A percentile compares a stretch with the other conserved stretches of the same genome.
These are phyloP conservation scores for Athetis lepigone DNA, from an alignment of 2,888 invertebrate species.

Conservation along the genomic window DNA sequence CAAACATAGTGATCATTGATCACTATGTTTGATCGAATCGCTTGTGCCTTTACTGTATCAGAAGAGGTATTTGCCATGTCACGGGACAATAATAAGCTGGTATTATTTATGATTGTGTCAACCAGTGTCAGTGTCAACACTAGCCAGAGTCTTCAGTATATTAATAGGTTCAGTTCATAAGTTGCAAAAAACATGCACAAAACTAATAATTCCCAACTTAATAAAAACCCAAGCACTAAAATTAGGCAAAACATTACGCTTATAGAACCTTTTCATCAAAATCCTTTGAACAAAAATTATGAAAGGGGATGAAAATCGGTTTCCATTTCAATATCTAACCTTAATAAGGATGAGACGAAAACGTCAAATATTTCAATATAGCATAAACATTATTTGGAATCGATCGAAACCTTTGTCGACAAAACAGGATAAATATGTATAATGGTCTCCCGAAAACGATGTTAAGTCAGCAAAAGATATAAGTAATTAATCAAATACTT, in stretches of 20 bases:
- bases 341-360: conserved; percentile 37
- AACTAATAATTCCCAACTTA: neutral
- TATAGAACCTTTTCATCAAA: conserved; percentile 57
- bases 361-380: conserved; percentile 42
- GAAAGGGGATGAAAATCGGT: conserved; percentile 63
- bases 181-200: too few species aligned
- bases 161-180: too few species aligned
- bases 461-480: conserved; percentile 8
- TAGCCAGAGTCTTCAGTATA: too few species aligned
- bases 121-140: too few species aligned
- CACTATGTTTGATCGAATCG: too few species aligned
- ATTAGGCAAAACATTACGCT: conserved; percentile 10
- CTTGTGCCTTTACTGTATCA: too few species aligned
- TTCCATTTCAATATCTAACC: conserved; percentile 67
- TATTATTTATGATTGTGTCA: too few species aligned
- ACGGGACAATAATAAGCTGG: too few species aligned
- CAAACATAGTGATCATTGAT: too few species aligned
- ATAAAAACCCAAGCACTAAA: conserved; percentile 19
- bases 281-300: conserved; percentile 71
- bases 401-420: conserved; percentile 44
- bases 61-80: too few species aligned
- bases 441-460: conserved; percentile 17
- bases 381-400: conserved; percentile 26
- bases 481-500: neutral
- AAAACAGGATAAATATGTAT: conserved; percentile 24